Evolutionary conservation across 2,113 vertebrate species (phyloP), one percentile per base, ranked within the genome.

Genomic region (Puffinus mauretanicus): DNA sequence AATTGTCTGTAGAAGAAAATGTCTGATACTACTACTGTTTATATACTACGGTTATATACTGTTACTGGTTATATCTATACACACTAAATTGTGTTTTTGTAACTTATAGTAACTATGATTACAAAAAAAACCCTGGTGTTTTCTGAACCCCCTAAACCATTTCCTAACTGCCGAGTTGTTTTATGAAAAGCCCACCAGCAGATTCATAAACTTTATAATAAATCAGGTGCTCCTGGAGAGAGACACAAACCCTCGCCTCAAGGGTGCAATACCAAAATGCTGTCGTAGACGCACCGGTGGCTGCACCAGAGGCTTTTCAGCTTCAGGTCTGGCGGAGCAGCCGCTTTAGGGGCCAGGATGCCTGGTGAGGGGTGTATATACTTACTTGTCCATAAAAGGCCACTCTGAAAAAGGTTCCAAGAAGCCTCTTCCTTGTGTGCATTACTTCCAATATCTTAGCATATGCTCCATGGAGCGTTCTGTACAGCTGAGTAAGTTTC

Each of bases 371-470:
- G n/a, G n/a, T 21, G 32, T 38, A 13, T 71, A 36, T 66, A 95
- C 98, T 98, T 94, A 98, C 99, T 98, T 99, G 99, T 91, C 99
- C 99, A 94, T 99, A 99, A 98, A 99, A 99, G 67, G 99, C 99
- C 84, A 99, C 99, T 92, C 99, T 98, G 97, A 99, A 99, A 97
- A 98, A 99, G 7, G 99, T 99, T 64, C 99, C 99, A 26, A 99
- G 98, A 87, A 99, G 98, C 83, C 99, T 98, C 88, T 99, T 99
- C 61, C 99, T 98, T 1, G 99, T 98, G 44, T 99, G 99, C 97
- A 99, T 99, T 88, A 99, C 99, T 89, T 99, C 99, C 94, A 99
- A 55, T 69, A 99, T 98, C 97, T 99, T 99, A 49, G 99, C 98
- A 94, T 99, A 99, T 21, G 99, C 99, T 76, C 98, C 98, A 22